Conservation (phyloP, 2,888 invertebrate genomes). For the Ichneumon xanthorius region DNA sequence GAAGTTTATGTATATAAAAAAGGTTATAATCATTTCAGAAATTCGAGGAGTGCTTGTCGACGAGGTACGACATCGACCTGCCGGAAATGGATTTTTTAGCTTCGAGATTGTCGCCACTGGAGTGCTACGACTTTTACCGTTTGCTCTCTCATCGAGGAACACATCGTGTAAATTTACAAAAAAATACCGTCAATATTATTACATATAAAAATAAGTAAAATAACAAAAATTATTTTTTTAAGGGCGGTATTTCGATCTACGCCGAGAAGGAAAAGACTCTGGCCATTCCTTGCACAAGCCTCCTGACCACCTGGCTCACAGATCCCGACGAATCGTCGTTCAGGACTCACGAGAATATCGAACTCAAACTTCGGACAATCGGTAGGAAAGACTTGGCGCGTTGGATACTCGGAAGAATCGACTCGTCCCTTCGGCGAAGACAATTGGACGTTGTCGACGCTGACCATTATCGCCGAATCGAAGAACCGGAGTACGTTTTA, state of each 20-base stretch:
- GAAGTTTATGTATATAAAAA: neutral
- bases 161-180: slow-evolving; percentile 2
- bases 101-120: slow-evolving; percentile 56
- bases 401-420: slow-evolving; percentile 58
- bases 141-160: slow-evolving; percentile 53
- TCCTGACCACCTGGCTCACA: slow-evolving; percentile 64
- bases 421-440: slow-evolving; percentile 43
- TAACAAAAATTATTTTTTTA: neutral
- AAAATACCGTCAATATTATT: neutral
- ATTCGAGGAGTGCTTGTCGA: slow-evolving; percentile 28
- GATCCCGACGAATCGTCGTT: slow-evolving; percentile 55
- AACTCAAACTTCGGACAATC: slow-evolving; percentile 61
- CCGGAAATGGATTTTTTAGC: slow-evolving; percentile 65
- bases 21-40: slow-evolving; percentile 34
- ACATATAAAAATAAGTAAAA: neutral
- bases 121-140: slow-evolving; percentile 65
- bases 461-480: slow-evolving; percentile 38
- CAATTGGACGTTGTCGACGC: slow-evolving; percentile 20
- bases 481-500: slow-evolving; percentile 70
- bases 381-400: slow-evolving; percentile 67
- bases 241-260: slow-evolving; percentile 51
- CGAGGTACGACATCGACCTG: slow-evolving; percentile 55
- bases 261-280: slow-evolving; percentile 50
- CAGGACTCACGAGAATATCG: slow-evolving; percentile 62
- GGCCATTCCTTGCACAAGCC: slow-evolving; percentile 51